Evolutionary conservation across 2,113 vertebrate genomes (phyloP), one percentile per base, ranked within the genome.

Genomic region (Corythoichthys intestinalis): DNA sequence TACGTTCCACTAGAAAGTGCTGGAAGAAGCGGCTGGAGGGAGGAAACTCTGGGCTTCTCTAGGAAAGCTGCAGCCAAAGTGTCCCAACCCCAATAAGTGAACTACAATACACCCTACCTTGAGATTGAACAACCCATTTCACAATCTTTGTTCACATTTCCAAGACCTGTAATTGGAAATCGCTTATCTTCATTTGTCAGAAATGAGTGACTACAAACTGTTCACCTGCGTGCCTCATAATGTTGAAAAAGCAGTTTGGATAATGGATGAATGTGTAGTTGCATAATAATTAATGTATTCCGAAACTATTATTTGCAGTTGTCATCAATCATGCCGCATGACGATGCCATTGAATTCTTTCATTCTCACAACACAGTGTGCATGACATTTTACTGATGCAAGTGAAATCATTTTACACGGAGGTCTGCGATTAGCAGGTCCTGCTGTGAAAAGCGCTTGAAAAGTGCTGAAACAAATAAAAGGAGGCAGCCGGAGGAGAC

Each of bases 321-420:
- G 68, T 59, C 70, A 53, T 80, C 65, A 57, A 69, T 71, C 78
- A 71, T 34, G 54, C 72, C 68, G 58, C 65, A 70, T 78, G 76
- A 69, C 69, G 72, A 82, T 52, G 17, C 13, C 34, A 7, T 70
- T 76, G 74, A 75, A 71, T 79, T 80, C 65, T 64, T 74, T 74
- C 64, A 74, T 59, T 62, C 67, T 62, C 48, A 63, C 66, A 79
- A 83, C 86, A 83, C 77, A 80, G 79, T 80, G 71, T 46, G 67
- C 73, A 50, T 50, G 65, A 70, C 81, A 83, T 87, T 87, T 85
- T 73, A 80, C 83, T 87, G 81, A 85, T 86, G 87, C 84, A 86
- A 85, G 49, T 82, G 69, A 78, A 89, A 85, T 83, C 80, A 84
- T 85, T 84, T 87, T 80, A 74, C 75, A 69, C 76, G 65, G 70